A percentile compares a stretch with the other conserved stretches of the same genome.
These are phyloP conservation scores for Morus bassanus DNA, from an alignment of 2,797 vertebrate species.

Conservation along the genomic window DNA sequence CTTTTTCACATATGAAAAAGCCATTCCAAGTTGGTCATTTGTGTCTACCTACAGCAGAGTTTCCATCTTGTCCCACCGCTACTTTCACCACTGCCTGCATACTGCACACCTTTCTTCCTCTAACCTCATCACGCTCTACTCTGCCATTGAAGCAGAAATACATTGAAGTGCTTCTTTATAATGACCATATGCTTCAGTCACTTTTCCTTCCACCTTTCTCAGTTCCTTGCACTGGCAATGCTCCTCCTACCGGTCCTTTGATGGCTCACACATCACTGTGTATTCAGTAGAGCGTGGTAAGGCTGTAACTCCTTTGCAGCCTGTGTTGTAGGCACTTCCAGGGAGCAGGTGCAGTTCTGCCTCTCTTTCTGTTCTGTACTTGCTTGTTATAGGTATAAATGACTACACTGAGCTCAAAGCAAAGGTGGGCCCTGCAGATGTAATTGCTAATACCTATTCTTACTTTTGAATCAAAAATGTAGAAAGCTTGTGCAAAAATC, in stretches of 20 bases:
- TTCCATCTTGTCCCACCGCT: not conserved
- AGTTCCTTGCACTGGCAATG: not conserved
- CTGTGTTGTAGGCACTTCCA: not conserved
- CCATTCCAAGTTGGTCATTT: not conserved
- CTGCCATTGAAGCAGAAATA: not conserved
- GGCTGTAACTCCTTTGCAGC: not conserved
- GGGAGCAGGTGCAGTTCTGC: not conserved
- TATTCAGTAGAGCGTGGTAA: accelerated
- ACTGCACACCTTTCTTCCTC: not conserved
- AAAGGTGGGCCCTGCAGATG: not conserved
- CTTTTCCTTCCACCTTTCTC: not conserved
- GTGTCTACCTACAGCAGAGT: not conserved
- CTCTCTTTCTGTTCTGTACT: not conserved
- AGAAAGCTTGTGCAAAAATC: not conserved
- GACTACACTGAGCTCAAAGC: not conserved
- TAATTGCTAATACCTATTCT: not conserved
- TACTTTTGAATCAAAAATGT: not conserved
- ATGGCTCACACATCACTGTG: not conserved
- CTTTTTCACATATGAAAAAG: not conserved
- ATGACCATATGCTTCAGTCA: not conserved
- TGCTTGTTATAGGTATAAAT: not conserved
- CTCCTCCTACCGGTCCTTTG: not conserved
- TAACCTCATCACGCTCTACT: not conserved
- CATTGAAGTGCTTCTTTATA: not conserved
- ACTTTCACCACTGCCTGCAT: not conserved